A percentile compares a stretch with the other conserved stretches of the same genome.
phyloP scores from a whole-genome alignment of 2,888 invertebrate genomes.

The Heterodera filipjevi region DNA sequence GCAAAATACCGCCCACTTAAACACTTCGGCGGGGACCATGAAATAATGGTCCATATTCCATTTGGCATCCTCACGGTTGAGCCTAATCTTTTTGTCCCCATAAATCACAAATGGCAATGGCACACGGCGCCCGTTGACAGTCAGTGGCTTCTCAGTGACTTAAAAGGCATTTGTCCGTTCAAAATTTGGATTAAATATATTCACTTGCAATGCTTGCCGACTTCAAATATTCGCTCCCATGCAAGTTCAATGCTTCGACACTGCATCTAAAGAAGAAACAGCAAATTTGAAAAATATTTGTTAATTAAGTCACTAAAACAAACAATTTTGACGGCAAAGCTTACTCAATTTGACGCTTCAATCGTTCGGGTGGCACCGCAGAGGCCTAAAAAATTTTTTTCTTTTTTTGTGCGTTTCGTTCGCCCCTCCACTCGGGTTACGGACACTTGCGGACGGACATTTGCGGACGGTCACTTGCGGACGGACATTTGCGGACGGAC shows the following conservation, averaged over 20 bases:
- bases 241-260: slow-evolving; percentile 36
- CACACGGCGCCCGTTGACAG: slow-evolving; percentile 38
- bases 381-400: slow-evolving; percentile 36
- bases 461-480: too few relatives aligned
- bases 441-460: too few relatives aligned
- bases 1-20: slow-evolving; percentile 30
- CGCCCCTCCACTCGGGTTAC: too few relatives aligned
- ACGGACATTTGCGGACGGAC: too few relatives aligned
- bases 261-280: not conserved
- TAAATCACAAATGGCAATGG: slow-evolving; percentile 36
- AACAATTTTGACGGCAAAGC: not conserved
- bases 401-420: not conserved
- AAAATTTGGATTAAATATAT: not conserved
- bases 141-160: slow-evolving; percentile 37
- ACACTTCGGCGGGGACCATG: slow-evolving; percentile 30
- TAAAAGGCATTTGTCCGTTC: not conserved
- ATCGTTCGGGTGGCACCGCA: slow-evolving; percentile 42
- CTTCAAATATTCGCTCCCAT: slow-evolving; percentile 30
- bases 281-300: not conserved
- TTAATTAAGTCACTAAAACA: too few relatives aligned
- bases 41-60: slow-evolving; percentile 33
- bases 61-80: slow-evolving; percentile 27
- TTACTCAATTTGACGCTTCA: slow-evolving; percentile 36
- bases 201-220: slow-evolving; percentile 19
- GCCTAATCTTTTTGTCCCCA: slow-evolving; percentile 22